Base-by-base conservation (phyloP, 2,113 vertebrate genomes). In the Bambusicola thoracicus region DNA sequence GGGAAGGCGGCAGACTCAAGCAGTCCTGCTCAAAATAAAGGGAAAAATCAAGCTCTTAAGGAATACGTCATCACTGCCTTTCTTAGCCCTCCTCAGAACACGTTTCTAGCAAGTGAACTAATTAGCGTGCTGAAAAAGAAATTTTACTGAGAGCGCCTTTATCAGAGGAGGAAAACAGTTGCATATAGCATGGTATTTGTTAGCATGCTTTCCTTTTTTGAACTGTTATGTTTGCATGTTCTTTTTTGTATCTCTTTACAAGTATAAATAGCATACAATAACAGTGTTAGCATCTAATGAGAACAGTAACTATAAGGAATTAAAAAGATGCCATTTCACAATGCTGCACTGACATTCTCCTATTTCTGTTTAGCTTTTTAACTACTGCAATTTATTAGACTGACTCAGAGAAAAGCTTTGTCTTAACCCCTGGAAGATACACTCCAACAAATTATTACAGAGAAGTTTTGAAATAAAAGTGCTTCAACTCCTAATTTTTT, bases 291-390 rank as follows among this genome's bases (percentile, higher is more conserved):
- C 55, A 32, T 17, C 2, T 40, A 15, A 36, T 11, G 46, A 5
- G 68, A 58, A 69, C 38, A 40, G 27, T 4, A n/a, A 36, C 43
- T 43, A 32, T 22, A 9, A 25, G 49, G 36, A 75, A 58, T 48
- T 21, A 38, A 32, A 29, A 18, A 12, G 22, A 41, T 16, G 17
- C 68, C 36, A 12, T 10, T 68, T 56, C 36, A 30, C 49, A 44
- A 6, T 1, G 13, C 49, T 29, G 55, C 34, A 38, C 30, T 15
- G 30, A 36, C 3, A 3, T 2, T 1, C 44, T 70, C 55, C 15
- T 44, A 15, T 19, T 78, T 27, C 32, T 56, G 11, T 53, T 74
- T 7, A 15, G 30, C 65, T 63, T 73, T 65, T 40, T 69, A 66
- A 68, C 53, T 56, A 32, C 44, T 41, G 18, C 36, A 68, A 14